These are phyloP conservation scores for Plutella xylostella DNA, from an alignment of 2,888 invertebrate genomes.

Conservation along the genomic window DNA sequence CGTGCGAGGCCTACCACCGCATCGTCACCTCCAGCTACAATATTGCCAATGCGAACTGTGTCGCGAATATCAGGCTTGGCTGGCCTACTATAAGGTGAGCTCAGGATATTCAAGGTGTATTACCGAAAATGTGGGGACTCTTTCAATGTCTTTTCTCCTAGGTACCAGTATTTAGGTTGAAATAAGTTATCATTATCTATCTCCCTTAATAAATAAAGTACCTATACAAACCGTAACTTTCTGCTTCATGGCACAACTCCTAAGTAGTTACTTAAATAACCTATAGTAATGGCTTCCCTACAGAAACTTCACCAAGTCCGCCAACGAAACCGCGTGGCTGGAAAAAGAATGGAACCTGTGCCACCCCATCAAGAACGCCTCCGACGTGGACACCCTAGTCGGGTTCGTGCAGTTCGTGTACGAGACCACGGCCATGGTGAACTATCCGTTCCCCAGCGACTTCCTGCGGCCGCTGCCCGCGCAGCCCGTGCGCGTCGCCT, in stretches of 20 bases:
- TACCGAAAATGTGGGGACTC: too few species aligned
- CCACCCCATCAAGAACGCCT: constrained; percentile 68
- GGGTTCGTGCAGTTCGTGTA: constrained; percentile 81
- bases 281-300: neutral
- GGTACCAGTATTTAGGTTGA: too few species aligned
- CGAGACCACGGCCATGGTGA: constrained; percentile 89
- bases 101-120: too few species aligned
- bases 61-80: constrained; percentile 77
- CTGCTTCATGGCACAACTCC: too few species aligned
- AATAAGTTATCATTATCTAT: too few species aligned
- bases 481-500: constrained; percentile 80
- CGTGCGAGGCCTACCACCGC: constrained; percentile 80
- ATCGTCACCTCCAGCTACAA: constrained; percentile 85
- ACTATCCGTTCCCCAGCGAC: constrained; percentile 91
- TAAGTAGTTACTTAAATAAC: too few species aligned
- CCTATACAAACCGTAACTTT: too few species aligned
- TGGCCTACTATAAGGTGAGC: constrained; percentile 83
- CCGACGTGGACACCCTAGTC: constrained; percentile 59
- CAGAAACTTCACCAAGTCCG: constrained; percentile 63
- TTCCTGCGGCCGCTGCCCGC: constrained; percentile 89
- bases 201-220: too few species aligned
- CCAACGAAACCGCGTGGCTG: constrained; percentile 77
- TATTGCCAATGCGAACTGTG: constrained; percentile 69
- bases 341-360: constrained; percentile 83
- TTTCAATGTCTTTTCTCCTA: too few species aligned